These are phyloP conservation scores for Hypanus sabinus DNA, from an alignment of 2,113 vertebrate species.

Conservation along the genomic window DNA sequence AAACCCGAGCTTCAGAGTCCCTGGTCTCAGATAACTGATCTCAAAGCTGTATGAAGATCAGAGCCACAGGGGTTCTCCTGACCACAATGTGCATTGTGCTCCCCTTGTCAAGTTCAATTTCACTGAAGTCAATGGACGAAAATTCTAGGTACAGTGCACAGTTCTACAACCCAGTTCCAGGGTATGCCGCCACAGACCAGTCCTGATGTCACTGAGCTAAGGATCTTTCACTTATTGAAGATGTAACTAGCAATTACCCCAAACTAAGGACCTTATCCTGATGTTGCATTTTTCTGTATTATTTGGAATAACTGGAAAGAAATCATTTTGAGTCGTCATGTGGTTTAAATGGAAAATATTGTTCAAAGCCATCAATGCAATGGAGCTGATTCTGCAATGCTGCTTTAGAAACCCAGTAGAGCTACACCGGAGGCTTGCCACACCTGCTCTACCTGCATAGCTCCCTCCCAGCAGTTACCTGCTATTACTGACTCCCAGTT, in stretches of 20 bases:
- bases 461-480: background rate
- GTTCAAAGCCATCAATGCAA: background rate
- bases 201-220: background rate
- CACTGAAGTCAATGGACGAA: too few species aligned
- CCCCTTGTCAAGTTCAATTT: too few species aligned
- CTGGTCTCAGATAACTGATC: too few species aligned
- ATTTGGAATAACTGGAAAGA: background rate
- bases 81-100: too few species aligned
- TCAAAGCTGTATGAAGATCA: background rate
- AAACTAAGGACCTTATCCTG: background rate
- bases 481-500: background rate
- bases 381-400: background rate
- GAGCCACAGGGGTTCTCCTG: background rate
- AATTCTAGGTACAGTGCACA: too few species aligned
- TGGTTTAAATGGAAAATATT: slow-evolving; percentile 33
- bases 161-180: too few species aligned
- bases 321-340: background rate
- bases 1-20: too few species aligned
- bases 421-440: background rate
- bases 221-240: background rate
- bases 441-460: background rate
- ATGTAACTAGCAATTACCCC: background rate
- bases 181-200: too few species aligned
- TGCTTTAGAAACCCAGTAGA: background rate
- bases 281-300: background rate